phyloP scores from a whole-genome alignment of 1,140 invertebrate genomes.

The Cotesia glomerata region DNA sequence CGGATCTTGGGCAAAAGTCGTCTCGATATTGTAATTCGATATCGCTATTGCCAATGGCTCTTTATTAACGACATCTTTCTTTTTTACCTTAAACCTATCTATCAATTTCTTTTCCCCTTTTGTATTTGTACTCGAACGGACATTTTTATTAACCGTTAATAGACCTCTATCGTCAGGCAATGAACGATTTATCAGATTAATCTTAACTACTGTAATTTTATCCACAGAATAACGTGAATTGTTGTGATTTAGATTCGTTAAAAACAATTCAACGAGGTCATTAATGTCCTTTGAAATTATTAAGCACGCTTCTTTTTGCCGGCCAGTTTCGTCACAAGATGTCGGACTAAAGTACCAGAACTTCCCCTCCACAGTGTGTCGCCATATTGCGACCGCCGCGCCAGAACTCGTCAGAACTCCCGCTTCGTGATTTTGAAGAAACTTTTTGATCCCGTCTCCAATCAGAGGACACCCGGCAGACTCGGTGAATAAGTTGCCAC shows the following conservation, averaged over 20 bases:
- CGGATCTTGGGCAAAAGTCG: constrained; percentile 39
- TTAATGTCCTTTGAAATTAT: constrained; percentile 43
- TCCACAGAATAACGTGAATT: constrained; percentile 50
- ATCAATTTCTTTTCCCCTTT: constrained; percentile 32
- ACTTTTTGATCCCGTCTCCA: constrained; percentile 40
- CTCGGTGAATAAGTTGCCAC: constrained; percentile 45
- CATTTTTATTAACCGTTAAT: constrained; percentile 30
- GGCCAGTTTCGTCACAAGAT: constrained; percentile 35
- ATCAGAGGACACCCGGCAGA: constrained; percentile 41
- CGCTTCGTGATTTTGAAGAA: constrained; percentile 38
- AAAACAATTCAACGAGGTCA: constrained; percentile 39
- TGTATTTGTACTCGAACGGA: constrained; percentile 28
- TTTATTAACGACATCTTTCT: constrained; percentile 32
- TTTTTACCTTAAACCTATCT: constrained; percentile 28
- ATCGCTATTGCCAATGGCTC: constrained; percentile 48
- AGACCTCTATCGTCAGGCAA: background rate
- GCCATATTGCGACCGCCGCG: constrained; percentile 47
- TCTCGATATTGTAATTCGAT: constrained; percentile 48
- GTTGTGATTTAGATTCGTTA: constrained; percentile 40
- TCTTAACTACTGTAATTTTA: constrained; percentile 38
- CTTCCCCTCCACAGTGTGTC: constrained; percentile 19
- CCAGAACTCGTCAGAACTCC: constrained; percentile 49
- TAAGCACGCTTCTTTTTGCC: constrained; percentile 42
- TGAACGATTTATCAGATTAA: constrained; percentile 28
- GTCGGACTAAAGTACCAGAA: constrained; percentile 46